phyloP scores from a whole-genome alignment of 2,113 vertebrate species.

The Dipodomys stephensi region DNA sequence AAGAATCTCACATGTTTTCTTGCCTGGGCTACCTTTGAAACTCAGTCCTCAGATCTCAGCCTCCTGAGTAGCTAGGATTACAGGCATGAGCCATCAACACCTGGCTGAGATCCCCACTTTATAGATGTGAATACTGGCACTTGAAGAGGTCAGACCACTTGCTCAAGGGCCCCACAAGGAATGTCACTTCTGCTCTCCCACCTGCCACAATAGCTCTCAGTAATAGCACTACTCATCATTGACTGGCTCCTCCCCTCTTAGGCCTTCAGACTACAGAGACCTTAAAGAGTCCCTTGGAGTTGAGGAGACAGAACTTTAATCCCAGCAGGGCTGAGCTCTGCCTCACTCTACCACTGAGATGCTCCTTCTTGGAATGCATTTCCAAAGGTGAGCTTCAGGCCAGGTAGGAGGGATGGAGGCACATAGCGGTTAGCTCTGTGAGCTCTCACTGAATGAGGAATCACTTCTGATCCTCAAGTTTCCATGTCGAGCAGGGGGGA shows the following conservation, averaged over 20 bases:
- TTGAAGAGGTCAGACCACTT: not conserved
- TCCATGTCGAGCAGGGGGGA: not conserved
- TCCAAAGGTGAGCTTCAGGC: not conserved
- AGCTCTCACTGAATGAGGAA: not conserved
- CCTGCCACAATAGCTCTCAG: not conserved
- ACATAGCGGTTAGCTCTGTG: not conserved
- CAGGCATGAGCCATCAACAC: no score
- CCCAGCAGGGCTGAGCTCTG: not conserved
- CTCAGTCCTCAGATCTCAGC: no score
- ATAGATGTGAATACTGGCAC: not conserved
- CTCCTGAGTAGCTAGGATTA: no score
- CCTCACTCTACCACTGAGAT: not conserved
- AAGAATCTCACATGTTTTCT: no score
- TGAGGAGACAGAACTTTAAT: not conserved
- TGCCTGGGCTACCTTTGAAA: no score
- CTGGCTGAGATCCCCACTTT: not conserved
- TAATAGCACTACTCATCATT: accelerated
- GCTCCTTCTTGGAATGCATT: not conserved
- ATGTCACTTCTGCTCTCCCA: not conserved
- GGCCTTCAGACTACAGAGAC: not conserved
- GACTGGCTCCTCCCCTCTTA: not conserved
- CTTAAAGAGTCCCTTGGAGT: not conserved
- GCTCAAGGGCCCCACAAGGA: not conserved
- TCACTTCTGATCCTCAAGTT: not conserved
- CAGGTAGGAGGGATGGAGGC: not conserved